Base-by-base conservation (phyloP, 2,888 invertebrate genomes). In the Zelleria hepariella region DNA sequence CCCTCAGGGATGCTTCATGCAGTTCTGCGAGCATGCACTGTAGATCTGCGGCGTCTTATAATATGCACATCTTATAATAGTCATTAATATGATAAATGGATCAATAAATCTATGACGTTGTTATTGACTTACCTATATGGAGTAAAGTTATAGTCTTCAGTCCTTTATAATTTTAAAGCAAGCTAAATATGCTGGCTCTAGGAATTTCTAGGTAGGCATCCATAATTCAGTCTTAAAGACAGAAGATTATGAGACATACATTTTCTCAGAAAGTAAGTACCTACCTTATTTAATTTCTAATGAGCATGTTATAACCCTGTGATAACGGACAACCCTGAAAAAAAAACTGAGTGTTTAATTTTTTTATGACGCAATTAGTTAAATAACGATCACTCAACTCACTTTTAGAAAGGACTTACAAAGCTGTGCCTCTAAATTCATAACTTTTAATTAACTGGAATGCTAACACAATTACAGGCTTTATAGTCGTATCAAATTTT, bases 401-500 rank as follows among this genome's bases (percentile, higher is more conserved):
- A 78, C 72, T 78, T 25, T 53, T 56, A 57, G 47, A 57, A 60
- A 60, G 53, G 60, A 53, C 49, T 58, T 32, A 48, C 49, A 76
- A 80, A 80, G 75, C 80, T 73, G 75, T 74, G 77, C 77, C 78
- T 83, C 84, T 82, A 82, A 87, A 87, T 87, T 87, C 87, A 86
- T 87, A 86, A 86, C 83, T 87, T 86, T 86, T 88, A 87, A 88
- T 87, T 86, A 86, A 86, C 76, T 82, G 79, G 80, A 86, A 82
- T 83, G 82, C 82, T 82, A 81, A 83, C 83, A 83, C 82, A 86
- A 86, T 87, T 82, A 86, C 82, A 82, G 82, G 78, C 75, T 85
- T 87, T 86, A 87, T 84, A 78, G 86, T 81, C 79, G 84, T 84
- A 86, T 87, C 86, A 86, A 86, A 87, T 86, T 85, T 84, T 84